Evolutionary conservation across 1,140 invertebrate species (phyloP), one percentile per base, ranked within the genome.

Genomic region (Lepeophtheirus salmonis): DNA sequence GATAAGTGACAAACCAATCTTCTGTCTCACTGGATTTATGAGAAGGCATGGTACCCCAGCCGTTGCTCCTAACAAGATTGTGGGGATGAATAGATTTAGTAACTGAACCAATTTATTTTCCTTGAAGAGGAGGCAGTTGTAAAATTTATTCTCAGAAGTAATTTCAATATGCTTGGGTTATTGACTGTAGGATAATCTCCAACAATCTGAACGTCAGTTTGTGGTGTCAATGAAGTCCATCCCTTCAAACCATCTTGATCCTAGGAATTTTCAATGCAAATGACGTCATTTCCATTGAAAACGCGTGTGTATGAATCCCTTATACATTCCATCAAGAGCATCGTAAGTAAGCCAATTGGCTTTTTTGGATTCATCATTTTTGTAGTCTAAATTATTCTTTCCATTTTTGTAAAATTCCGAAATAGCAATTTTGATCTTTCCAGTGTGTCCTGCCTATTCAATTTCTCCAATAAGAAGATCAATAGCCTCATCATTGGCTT

Each of bases 11-110:
- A 74, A 96, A 97, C 0, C 91, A 89, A 70, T 99, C 96, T 75
- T 99, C 96, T 63, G 96, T 99, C 73, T 99, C 96, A 65, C 95
- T 96, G 66, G 89, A 95, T 22, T 83, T 80, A 75, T 98, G 94
- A 23, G 91, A 97, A 0, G 98, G 91, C 92, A 98, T 97, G 54
- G 85, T 64, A 21, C 59, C 59, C 59, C n/a, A n/a, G n/a, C 90
- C 89, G 67, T 84, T 89, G 64, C 78, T 76, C 76, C 96, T 95
- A 23, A 92, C 90, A 71, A 97, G 72, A 65, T 86, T 79, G 74
- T 96, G 90, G 52, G 95, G 94, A 66, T 86, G 77, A 68, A 99
- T 97, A 2, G 95, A 86, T 73, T 99, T 96, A 6, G 91, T 96
- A 0, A 99, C 86, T 50, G 84, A 84, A 59, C 96, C 96, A 67